These are phyloP conservation scores for Leucophenga montana DNA, from an alignment of 2,888 invertebrate species.

Conservation along the genomic window DNA sequence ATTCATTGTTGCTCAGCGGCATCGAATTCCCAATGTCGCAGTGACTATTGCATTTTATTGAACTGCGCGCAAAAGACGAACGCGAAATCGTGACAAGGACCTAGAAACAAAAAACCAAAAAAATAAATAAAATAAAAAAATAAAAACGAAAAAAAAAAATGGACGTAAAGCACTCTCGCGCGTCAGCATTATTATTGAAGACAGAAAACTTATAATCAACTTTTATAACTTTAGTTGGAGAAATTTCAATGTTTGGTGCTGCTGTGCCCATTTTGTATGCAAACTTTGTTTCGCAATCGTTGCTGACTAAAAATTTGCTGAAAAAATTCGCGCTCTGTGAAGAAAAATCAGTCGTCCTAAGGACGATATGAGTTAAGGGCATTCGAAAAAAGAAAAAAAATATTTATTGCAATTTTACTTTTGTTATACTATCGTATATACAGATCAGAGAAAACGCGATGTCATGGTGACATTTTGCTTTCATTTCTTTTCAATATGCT, in stretches of 20 bases:
- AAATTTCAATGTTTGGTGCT: not conserved
- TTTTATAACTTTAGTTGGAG: not conserved
- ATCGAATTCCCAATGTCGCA: not conserved
- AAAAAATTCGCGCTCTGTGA: too few species aligned
- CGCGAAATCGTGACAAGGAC: not conserved
- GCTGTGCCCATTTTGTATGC: constrained; percentile 12
- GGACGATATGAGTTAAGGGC: not conserved
- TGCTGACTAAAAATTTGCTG: not conserved
- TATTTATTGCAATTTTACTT: constrained; percentile 9
- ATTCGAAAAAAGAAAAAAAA: not conserved
- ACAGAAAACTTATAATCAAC: constrained; percentile 10
- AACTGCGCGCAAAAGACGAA: not conserved
- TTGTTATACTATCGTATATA: not conserved
- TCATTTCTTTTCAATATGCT: not conserved
- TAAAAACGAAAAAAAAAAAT: too few species aligned
- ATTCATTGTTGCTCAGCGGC: too few species aligned
- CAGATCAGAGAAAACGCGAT: not conserved
- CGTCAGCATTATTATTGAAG: not conserved
- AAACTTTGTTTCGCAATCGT: constrained; percentile 8
- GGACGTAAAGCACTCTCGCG: too few species aligned
- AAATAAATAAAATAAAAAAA: too few species aligned
- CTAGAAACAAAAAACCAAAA: too few species aligned
- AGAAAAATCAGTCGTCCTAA: constrained; percentile 2
- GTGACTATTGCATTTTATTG: constrained; percentile 15
- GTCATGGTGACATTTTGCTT: constrained; percentile 2